These are phyloP conservation scores for Dromaius novaehollandiae DNA, from an alignment of 2,113 vertebrate species.

Conservation along the genomic window DNA sequence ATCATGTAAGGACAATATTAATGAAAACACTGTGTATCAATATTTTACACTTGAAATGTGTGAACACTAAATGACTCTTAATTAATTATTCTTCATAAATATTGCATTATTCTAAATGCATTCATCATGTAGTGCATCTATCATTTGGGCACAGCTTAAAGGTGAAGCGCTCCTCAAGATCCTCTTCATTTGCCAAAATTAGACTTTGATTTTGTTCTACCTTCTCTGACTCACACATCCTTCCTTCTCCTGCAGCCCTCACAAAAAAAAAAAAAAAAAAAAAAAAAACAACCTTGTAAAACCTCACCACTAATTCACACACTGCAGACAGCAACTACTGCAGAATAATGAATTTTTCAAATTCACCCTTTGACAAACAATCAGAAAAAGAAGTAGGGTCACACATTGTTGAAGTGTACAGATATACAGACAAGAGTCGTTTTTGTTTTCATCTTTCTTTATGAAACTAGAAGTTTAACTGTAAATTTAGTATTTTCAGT, in stretches of 20 bases:
- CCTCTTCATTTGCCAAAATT: background rate
- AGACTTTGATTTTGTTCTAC: constrained; percentile 12
- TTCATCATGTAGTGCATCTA: background rate
- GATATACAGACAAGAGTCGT: background rate
- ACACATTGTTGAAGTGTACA: background rate
- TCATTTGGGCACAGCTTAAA: background rate
- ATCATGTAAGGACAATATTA: background rate
- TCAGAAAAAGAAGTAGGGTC: background rate
- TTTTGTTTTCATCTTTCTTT: background rate
- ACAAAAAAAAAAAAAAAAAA: background rate
- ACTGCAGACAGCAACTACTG: background rate
- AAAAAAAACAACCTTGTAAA: background rate
- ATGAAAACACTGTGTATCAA: background rate
- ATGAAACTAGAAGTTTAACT: background rate
- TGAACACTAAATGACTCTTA: constrained; percentile 20
- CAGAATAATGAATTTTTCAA: background rate
- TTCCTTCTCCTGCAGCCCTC: background rate
- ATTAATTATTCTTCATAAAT: constrained; percentile 44
- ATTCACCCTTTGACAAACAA: background rate
- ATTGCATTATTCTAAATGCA: constrained; percentile 40
- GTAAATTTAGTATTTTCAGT: background rate
- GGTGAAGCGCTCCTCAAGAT: constrained; percentile 27
- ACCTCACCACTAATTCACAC: background rate
- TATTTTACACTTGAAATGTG: constrained; percentile 43
- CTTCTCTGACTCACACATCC: background rate